Conservation (phyloP, 2,113 vertebrate genomes). For the Kryptolebias marmoratus region DNA sequence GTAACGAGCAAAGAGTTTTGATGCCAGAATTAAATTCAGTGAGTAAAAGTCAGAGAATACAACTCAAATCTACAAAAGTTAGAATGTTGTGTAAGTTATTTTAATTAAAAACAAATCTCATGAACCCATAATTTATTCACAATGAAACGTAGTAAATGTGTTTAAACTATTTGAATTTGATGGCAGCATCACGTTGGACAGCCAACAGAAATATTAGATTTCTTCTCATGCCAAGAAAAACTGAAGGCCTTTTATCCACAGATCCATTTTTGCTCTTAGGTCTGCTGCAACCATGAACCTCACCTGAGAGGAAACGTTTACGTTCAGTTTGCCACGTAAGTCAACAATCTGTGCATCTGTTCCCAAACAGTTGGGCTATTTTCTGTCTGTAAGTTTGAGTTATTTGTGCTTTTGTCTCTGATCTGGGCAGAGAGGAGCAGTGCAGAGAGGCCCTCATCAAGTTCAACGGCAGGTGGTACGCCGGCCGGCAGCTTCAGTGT, state of each 20-base stretch:
- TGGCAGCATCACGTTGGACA: too few species aligned
- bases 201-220: too few species aligned
- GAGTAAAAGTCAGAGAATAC: too few species aligned
- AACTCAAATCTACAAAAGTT: too few species aligned
- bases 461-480: conserved; percentile 97
- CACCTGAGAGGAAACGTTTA: conserved; percentile 98
- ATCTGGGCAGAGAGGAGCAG: conserved; percentile 87
- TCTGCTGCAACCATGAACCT: conserved; percentile 96
- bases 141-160: too few species aligned
- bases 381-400: neutral
- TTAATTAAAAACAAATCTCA: too few species aligned
- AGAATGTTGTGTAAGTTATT: too few species aligned
- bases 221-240: too few species aligned
- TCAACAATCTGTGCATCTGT: conserved; percentile 12
- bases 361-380: neutral
- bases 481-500: conserved; percentile 94
- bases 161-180: too few species aligned
- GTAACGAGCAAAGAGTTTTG: too few species aligned
- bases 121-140: too few species aligned
- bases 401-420: neutral
- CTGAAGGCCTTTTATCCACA: neutral
- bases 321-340: conserved; percentile 95
- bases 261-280: conserved; percentile 72
- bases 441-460: conserved; percentile 89
- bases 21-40: too few species aligned